These are phyloP conservation scores for Onychomys leucogaster DNA, from an alignment of 2,797 vertebrate genomes.

Conservation along the genomic window DNA sequence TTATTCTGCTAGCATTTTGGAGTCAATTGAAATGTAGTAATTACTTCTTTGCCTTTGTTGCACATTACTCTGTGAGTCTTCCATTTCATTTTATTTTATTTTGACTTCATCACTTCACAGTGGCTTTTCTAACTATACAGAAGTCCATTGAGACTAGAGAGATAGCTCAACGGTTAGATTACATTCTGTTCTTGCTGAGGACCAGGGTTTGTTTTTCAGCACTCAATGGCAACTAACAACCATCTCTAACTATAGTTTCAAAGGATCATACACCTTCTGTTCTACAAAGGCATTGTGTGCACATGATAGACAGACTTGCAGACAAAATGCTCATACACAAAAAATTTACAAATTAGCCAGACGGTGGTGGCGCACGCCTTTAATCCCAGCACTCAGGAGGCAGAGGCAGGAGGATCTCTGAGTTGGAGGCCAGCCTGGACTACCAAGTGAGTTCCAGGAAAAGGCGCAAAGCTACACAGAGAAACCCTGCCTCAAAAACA, in stretches of 20 bases:
- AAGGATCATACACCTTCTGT: neutral
- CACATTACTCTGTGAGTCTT: neutral
- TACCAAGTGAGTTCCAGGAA: no score
- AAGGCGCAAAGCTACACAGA: no score
- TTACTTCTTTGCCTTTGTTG: constrained; percentile 4
- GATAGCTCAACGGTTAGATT: neutral
- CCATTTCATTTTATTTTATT: neutral
- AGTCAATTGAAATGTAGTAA: neutral
- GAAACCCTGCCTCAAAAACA: no score
- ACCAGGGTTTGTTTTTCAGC: no score
- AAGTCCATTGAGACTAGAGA: neutral
- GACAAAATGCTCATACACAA: neutral
- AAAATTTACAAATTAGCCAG: neutral
- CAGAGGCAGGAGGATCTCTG: no score
- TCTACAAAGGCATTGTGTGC: neutral
- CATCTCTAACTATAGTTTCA: neutral
- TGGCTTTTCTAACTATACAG: neutral
- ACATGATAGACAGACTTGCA: neutral
- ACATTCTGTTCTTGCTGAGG: neutral
- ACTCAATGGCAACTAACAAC: neutral
- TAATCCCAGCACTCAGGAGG: no score
- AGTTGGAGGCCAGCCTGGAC: no score
- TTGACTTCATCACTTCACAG: neutral
- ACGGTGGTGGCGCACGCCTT: no score
- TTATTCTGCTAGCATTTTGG: neutral